A percentile compares a stretch with the other conserved stretches of the same genome.
These are phyloP conservation scores for Fistularia commersonii DNA, from an alignment of 2,797 vertebrate species.

Conservation along the genomic window DNA sequence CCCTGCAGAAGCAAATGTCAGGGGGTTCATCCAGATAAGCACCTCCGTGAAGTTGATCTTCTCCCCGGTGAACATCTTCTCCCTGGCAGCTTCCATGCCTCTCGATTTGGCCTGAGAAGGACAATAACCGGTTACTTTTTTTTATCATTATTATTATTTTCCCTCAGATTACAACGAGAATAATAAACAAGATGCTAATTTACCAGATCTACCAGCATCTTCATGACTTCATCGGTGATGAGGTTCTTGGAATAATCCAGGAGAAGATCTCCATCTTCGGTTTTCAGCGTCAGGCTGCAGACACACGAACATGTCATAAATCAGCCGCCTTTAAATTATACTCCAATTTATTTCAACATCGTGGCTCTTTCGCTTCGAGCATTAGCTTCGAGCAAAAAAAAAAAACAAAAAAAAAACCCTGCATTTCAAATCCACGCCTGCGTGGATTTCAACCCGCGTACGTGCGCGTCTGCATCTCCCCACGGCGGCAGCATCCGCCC, in stretches of 20 bases:
- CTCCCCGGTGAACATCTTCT: conserved; percentile 89
- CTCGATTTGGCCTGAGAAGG: conserved; percentile 84
- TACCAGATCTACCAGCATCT: conserved; percentile 91
- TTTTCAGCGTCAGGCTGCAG: conserved; percentile 80
- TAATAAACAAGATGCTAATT: conserved; percentile 12
- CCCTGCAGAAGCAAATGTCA: neutral
- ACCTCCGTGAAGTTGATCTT: conserved; percentile 99
- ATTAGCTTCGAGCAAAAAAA: neutral
- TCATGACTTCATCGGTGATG: conserved; percentile 87
- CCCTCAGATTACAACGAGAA: too few species aligned
- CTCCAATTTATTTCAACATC: too few species aligned
- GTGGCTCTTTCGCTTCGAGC: too few species aligned
- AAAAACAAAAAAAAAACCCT: neutral
- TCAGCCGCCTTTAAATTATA: too few species aligned
- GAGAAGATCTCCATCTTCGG: conserved; percentile 87
- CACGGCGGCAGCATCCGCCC: neutral
- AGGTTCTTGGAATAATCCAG: conserved; percentile 98
- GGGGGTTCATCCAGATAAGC: conserved; percentile 13
- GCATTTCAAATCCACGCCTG: too few species aligned
- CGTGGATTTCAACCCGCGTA: too few species aligned
- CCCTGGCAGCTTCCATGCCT: conserved; percentile 85
- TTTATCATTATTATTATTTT: neutral
- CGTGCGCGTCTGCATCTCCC: too few species aligned
- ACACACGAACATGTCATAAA: conserved; percentile 27
- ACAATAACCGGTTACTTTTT: neutral